A percentile compares a stretch with the other conserved stretches of the same genome.
Evolutionary conservation across 2,113 vertebrate genomes (phyloP).

Genomic region (Pangasianodon gigas): DNA sequence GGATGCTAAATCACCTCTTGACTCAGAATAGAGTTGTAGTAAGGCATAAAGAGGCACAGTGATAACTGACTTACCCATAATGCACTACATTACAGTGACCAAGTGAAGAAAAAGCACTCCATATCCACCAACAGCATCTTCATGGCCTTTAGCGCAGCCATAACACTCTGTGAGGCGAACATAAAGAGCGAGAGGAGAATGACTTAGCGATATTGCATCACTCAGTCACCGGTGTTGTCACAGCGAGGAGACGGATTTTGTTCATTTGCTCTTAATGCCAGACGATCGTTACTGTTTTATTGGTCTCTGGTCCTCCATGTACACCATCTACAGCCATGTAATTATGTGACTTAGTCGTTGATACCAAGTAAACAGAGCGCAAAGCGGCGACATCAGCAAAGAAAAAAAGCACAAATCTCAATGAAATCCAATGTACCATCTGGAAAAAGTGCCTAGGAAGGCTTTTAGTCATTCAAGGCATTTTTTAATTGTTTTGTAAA

Average conservation of each 20-base stretch:
- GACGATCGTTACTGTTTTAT: slow-evolving; percentile 49
- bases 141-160: not conserved
- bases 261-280: slow-evolving; percentile 65
- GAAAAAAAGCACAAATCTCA: not conserved
- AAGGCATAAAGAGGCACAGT: not conserved
- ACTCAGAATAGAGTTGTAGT: not conserved
- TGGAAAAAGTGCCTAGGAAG: not conserved
- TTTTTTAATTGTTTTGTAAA: not conserved
- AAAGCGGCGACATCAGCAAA: not conserved
- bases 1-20: not conserved
- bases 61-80: not conserved
- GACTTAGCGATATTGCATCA: slow-evolving; percentile 53
- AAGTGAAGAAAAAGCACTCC: not conserved
- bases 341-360: not conserved
- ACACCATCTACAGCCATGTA: not conserved
- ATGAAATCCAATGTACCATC: not conserved
- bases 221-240: slow-evolving; percentile 59
- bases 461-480: not conserved
- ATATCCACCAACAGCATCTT: not conserved
- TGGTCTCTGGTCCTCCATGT: not conserved
- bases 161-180: slow-evolving; percentile 8
- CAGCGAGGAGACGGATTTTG: slow-evolving; percentile 58
- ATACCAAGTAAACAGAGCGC: not conserved
- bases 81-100: not conserved
- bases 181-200: slow-evolving; percentile 22